Conservation (phyloP, 2,888 invertebrate species). For the Metallyticus violacea region DNA sequence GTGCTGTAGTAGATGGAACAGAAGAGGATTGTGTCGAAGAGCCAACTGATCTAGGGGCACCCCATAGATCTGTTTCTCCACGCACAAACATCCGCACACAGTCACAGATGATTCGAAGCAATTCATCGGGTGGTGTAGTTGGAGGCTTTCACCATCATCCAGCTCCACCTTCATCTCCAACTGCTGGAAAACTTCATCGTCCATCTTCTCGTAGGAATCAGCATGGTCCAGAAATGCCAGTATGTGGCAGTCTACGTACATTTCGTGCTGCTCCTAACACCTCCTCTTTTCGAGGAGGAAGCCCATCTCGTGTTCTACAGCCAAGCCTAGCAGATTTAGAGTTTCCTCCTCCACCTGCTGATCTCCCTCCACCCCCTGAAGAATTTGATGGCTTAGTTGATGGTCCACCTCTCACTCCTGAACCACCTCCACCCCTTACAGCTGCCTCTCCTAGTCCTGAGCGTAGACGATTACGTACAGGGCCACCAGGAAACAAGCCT, state of each 20-base stretch:
- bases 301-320: conserved; percentile 68
- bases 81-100: conserved; percentile 63
- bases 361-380: conserved; percentile 75
- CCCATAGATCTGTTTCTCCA: conserved; percentile 60
- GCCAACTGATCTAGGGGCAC: conserved; percentile 40
- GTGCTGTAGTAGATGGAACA: conserved; percentile 24
- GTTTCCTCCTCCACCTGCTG: conserved; percentile 82
- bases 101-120: conserved; percentile 82
- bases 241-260: conserved; percentile 27
- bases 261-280: conserved; percentile 35
- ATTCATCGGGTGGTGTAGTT: conserved; percentile 71
- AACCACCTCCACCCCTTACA: conserved; percentile 39
- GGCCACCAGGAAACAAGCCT: conserved; percentile 11
- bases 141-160: conserved; percentile 21
- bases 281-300: conserved; percentile 43
- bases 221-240: conserved; percentile 12
- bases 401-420: conserved; percentile 34
- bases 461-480: conserved; percentile 33
- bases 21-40: conserved; percentile 41
- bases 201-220: conserved; percentile 46
- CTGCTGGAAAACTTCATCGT: conserved; percentile 57
- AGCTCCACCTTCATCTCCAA: conserved; percentile 38
- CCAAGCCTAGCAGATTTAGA: conserved; percentile 79
- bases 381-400: conserved; percentile 49
- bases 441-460: conserved; percentile 37